Evolutionary conservation across 2,888 invertebrate genomes (phyloP), one percentile per base, ranked within the genome.

Genomic region (Conus canariensis): DNA sequence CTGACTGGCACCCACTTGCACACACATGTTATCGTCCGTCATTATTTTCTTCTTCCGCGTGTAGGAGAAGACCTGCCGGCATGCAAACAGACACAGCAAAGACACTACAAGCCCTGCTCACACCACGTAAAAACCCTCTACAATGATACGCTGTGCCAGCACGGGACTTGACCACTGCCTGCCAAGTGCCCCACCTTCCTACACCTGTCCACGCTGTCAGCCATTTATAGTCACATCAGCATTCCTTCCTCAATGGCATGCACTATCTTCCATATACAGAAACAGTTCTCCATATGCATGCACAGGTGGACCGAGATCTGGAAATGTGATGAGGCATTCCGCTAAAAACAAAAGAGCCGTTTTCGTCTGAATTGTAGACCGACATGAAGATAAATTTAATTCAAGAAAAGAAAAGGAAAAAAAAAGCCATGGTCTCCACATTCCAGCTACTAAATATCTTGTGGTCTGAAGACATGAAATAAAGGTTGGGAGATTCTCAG

Each of bases 31-130:
- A 97, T 99, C 99, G 96, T 99, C 99, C 0, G 99, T 98, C 99
- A 99, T 99, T 94, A 99, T 98, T 97, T 99, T 99, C 96, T 99
- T 98, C 89, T 99, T 97, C 96, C 99, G 99, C 85, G 99, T 99
- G 96, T 99, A 99, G 30, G 99, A 98, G 96, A 99, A 99, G 93
- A 98, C 98, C 98, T 98, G 95, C 8, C 96, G 95, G 93, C 90
- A 89, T 89, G 92, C 85, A 67, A 60, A 86, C 86, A 86, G 10
- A 86, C 86, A 88, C 88, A 91, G 91, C 77, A 88, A 70, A 85
- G 85, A 82, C 74, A 90, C 82, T 67, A 22, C 67, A 85, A 19
- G 19, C 82, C 82, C 25, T 25, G 67, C 5, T 25, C 14, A 45
- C 30, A 80, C 77, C 14, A 22, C 45, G 10, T 12, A 80, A 30